These are phyloP conservation scores for Tragelaphus strepsiceros DNA, from an alignment of 2,113 vertebrate species.

Conservation along the genomic window DNA sequence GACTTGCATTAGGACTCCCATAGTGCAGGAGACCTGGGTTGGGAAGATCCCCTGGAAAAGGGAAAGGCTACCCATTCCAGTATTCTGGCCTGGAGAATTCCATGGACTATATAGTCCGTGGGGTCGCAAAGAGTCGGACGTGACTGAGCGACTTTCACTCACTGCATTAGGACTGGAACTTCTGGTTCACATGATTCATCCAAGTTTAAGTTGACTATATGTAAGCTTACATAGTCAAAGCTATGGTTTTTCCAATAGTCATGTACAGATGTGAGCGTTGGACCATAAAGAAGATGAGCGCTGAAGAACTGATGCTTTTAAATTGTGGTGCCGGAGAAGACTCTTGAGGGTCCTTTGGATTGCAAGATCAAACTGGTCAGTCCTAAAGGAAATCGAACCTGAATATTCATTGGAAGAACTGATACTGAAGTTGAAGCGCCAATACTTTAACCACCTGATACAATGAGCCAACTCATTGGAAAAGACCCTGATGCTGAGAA, in stretches of 20 bases:
- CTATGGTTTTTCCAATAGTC: neutral
- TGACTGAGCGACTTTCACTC: neutral
- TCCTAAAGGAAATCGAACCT: neutral
- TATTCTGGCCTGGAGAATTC: neutral
- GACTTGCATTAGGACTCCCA: neutral
- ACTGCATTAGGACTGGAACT: neutral
- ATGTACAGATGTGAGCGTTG: neutral
- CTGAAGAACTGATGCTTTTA: neutral
- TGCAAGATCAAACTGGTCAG: neutral
- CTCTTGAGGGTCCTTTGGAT: neutral
- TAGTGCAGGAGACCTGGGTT: neutral
- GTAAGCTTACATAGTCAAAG: neutral
- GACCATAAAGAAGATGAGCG: neutral
- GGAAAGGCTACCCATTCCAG: neutral
- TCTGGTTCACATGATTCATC: neutral
- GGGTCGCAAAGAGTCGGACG: neutral
- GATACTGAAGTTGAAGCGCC: neutral
- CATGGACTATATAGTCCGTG: neutral
- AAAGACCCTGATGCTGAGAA: neutral
- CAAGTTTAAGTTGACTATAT: neutral
- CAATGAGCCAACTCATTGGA: neutral
- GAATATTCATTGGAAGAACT: neutral
- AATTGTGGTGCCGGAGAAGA: neutral
- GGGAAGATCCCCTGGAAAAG: neutral
- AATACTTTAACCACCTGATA: neutral